Percentiles rank a stretch among this genome's conserved stretches.
Conservation (phyloP, 2,113 vertebrate genomes). For the Coracopsis vasa region DNA sequence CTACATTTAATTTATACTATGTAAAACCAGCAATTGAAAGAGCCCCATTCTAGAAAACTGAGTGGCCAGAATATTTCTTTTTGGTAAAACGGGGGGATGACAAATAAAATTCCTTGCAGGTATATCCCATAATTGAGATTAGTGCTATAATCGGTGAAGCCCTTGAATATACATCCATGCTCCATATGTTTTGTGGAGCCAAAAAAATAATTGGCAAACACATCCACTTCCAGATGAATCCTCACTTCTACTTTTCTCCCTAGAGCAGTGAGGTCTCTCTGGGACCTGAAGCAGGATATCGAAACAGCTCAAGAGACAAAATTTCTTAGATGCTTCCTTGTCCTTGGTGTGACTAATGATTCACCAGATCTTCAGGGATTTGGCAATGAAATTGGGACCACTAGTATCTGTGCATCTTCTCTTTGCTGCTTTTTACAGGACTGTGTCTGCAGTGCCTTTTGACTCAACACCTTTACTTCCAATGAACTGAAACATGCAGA, state of each 20-base stretch:
- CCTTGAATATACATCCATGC: not conserved
- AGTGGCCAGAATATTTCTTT: not conserved
- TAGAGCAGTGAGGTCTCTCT: not conserved
- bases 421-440: not conserved
- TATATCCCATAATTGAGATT: not conserved
- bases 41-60: not conserved
- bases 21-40: not conserved
- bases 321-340: not conserved
- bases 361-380: not conserved
- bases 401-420: not conserved
- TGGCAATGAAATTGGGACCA: not conserved
- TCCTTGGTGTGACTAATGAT: not conserved
- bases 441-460: not conserved
- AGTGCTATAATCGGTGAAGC: not conserved
- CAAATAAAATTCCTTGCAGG: not conserved
- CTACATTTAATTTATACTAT: not conserved
- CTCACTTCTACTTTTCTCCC: not conserved
- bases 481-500: not conserved
- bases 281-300: not conserved
- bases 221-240: not conserved
- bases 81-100: not conserved
- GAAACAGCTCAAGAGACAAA: not conserved
- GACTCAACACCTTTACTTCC: not conserved
- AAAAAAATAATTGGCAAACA: not conserved
- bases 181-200: not conserved